Evolutionary conservation across 2,797 vertebrate genomes (phyloP).

Genomic region (Decapterus maruadsi): DNA sequence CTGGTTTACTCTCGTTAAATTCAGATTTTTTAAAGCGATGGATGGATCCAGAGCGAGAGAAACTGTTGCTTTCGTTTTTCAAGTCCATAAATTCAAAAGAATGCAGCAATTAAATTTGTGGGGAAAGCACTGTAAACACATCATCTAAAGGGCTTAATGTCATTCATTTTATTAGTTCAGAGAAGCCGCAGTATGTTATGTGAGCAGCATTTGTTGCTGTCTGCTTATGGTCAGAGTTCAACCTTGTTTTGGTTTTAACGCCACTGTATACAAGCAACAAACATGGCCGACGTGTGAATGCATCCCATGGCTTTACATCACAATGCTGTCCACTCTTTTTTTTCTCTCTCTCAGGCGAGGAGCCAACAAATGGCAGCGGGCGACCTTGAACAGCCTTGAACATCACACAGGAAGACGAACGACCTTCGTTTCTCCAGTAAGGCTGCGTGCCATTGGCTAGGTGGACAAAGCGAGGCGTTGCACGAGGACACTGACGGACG

Average conservation of each 20-base stretch:
- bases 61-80: background rate
- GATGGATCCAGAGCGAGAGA: background rate
- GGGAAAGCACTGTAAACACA: background rate
- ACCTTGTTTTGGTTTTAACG: background rate
- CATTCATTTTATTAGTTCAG: background rate
- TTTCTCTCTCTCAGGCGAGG: background rate
- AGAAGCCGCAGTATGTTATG: background rate
- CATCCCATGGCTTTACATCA: conserved; percentile 18
- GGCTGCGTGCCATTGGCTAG: conserved; percentile 30
- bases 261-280: background rate
- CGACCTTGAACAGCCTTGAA: conserved; percentile 66
- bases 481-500: background rate
- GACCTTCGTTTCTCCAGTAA: conserved; percentile 43
- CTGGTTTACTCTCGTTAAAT: background rate
- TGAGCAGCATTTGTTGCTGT: conserved; percentile 1
- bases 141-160: background rate
- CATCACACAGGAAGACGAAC: conserved; percentile 33
- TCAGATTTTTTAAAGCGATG: background rate
- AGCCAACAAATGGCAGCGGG: conserved; percentile 33
- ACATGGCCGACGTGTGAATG: background rate
- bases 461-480: conserved; percentile 32
- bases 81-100: background rate
- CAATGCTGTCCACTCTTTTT: conserved; percentile 22
- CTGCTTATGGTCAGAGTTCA: background rate
- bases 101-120: background rate